Conservation (phyloP, 2,113 vertebrate species). For the Bubo bubo region DNA sequence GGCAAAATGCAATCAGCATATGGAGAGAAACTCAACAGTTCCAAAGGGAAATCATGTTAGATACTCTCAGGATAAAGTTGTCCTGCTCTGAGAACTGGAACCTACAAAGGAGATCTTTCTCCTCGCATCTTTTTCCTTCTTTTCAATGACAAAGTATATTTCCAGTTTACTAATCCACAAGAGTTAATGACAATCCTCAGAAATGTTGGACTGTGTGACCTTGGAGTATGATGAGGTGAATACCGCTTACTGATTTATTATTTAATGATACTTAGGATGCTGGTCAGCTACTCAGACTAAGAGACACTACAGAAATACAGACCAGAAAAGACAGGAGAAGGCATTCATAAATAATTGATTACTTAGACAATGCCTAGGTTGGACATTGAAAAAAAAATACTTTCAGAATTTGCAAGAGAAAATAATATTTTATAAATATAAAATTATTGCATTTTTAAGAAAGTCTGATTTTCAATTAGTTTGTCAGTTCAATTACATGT, state of each 20-base stretch:
- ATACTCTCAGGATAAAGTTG: background rate
- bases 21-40: background rate
- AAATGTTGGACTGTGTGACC: background rate
- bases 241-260: background rate
- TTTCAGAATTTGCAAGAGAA: background rate
- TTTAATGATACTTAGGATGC: background rate
- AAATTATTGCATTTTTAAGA: background rate
- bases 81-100: background rate
- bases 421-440: background rate
- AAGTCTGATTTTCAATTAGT: background rate
- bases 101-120: background rate
- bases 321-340: background rate
- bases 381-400: background rate
- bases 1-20: background rate
- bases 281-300: background rate
- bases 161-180: background rate
- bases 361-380: background rate
- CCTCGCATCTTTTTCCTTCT: background rate
- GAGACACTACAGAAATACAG: background rate
- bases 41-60: background rate
- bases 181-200: background rate
- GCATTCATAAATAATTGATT: background rate
- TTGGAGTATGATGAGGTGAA: background rate
- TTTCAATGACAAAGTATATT: background rate
- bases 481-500: background rate